Conservation (phyloP, 1,140 invertebrate species). For the Heliconius hewitsoni region DNA sequence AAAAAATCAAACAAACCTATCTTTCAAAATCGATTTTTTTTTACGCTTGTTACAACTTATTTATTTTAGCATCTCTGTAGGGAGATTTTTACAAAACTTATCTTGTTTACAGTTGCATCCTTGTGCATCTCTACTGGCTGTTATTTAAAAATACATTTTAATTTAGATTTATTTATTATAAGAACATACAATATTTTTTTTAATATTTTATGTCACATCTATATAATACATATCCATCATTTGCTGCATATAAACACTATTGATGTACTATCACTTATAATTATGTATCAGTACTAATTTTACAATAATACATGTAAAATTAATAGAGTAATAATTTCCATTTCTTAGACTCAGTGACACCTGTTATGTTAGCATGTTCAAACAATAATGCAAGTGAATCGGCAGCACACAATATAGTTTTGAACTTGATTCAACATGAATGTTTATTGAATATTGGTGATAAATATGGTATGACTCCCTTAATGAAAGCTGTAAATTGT, state of each 20-base stretch:
- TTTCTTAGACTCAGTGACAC: conserved; percentile 79
- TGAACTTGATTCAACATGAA: conserved; percentile 54
- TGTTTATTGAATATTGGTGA: conserved; percentile 73
- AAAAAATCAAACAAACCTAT: too few species aligned
- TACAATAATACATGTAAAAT: background rate
- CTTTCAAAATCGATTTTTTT: too few species aligned
- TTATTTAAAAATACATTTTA: too few species aligned
- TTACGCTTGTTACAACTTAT: too few species aligned
- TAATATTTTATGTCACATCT: too few species aligned
- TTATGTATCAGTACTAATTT: background rate
- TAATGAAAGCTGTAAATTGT: conserved; percentile 81
- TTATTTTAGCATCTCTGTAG: too few species aligned
- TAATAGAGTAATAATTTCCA: background rate
- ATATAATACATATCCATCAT: background rate
- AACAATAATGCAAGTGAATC: conserved; percentile 62
- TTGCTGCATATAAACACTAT: background rate
- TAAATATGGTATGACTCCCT: conserved; percentile 77
- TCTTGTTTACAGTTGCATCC: too few species aligned
- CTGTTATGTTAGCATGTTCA: conserved; percentile 79
- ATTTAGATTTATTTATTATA: too few species aligned
- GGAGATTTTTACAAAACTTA: too few species aligned
- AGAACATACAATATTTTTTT: too few species aligned
- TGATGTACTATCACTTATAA: background rate
- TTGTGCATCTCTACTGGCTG: too few species aligned
- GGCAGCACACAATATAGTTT: conserved; percentile 58